These are phyloP conservation scores for Psylliodes chrysocephalus DNA, from an alignment of 2,888 invertebrate genomes.

Conservation along the genomic window DNA sequence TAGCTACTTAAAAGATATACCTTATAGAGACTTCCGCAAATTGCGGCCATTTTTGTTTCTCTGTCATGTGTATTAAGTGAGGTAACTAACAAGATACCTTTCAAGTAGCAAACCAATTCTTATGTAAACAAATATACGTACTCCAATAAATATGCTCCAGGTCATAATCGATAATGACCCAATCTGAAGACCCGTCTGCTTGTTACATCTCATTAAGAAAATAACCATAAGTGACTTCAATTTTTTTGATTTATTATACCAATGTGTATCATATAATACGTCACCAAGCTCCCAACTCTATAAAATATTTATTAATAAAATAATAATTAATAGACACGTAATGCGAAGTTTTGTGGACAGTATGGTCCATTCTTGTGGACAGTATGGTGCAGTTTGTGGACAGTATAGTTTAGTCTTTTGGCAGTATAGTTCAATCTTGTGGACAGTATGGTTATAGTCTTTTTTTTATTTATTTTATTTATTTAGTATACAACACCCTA, in stretches of 20 bases:
- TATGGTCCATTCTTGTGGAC: too few relatives aligned
- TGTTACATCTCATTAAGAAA: slow-evolving; percentile 10
- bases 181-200: slow-evolving; percentile 11
- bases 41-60: not conserved
- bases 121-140: too few relatives aligned
- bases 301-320: not conserved
- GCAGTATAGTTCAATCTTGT: too few relatives aligned
- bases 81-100: too few relatives aligned
- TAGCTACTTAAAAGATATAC: not conserved
- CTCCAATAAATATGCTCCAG: slow-evolving; percentile 17
- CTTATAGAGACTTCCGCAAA: not conserved
- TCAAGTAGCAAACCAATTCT: too few relatives aligned
- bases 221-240: slow-evolving; percentile 4
- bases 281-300: not conserved
- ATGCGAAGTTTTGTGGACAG: not conserved
- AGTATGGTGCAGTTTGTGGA: too few relatives aligned
- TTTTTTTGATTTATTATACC: slow-evolving; percentile 7
- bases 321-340: not conserved
- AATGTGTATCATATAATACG: not conserved
- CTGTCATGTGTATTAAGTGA: too few relatives aligned
- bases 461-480: too few relatives aligned
- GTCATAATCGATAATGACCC: slow-evolving; percentile 12
- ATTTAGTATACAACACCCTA: too few relatives aligned
- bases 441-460: too few relatives aligned
- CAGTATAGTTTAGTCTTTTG: too few relatives aligned